Conservation (phyloP, 2,888 invertebrate genomes). For the Torymus tubicola region DNA sequence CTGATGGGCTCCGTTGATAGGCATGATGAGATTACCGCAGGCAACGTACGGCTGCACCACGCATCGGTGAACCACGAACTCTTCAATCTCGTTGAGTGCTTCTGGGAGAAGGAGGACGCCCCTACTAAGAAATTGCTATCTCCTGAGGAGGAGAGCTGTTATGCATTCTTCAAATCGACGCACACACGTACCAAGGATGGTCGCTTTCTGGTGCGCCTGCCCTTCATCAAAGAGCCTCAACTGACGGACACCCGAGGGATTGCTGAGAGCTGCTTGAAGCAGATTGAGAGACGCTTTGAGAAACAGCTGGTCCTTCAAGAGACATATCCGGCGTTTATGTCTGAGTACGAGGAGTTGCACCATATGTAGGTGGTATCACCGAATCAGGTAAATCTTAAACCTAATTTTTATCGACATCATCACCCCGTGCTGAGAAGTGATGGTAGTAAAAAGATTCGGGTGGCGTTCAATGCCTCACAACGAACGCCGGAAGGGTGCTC, state of each 20-base stretch:
- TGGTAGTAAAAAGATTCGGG: background rate
- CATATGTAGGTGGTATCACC: background rate
- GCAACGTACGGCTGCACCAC: background rate
- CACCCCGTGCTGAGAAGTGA: background rate
- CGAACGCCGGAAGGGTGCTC: background rate
- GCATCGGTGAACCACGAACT: background rate
- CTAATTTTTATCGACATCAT: background rate
- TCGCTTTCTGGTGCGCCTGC: background rate
- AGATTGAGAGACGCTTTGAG: background rate
- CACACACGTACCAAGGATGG: background rate
- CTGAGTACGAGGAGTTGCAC: background rate
- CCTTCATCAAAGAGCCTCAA: background rate
- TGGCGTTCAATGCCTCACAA: background rate
- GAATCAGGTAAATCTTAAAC: background rate
- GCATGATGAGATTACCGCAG: background rate
- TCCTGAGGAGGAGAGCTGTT: background rate
- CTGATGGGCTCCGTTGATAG: background rate
- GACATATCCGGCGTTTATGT: background rate
- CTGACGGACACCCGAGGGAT: background rate
- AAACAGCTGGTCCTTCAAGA: background rate
- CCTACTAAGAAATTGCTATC: background rate
- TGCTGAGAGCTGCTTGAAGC: background rate
- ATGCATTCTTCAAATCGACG: background rate
- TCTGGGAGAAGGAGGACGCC: constrained; percentile 2
- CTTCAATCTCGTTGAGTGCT: background rate